Evolutionary conservation across 2,113 vertebrate genomes (phyloP), one percentile per base, ranked within the genome.

Genomic region (Mystacornis crossleyi): DNA sequence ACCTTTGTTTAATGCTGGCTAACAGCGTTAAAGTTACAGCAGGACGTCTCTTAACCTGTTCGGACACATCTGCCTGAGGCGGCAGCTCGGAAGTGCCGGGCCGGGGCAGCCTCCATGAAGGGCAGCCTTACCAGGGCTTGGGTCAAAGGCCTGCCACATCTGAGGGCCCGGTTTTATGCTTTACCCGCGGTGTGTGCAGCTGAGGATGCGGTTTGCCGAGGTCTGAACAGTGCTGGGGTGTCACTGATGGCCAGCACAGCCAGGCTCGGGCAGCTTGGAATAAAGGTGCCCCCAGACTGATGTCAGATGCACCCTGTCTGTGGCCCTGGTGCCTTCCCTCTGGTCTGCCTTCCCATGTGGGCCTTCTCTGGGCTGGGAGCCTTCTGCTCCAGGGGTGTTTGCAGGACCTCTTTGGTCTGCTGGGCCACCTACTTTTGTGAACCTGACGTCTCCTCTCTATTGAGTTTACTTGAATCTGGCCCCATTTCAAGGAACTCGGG

Each of bases 1-100:
- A 65, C 40, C 31, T 81, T 82, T 81, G 26, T 81, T 95, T 81
- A 58, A 34, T 58, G 51, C 90, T 95, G 86, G 77, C 51, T 88
- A 53, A 58, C 19, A 43, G 54, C 0, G 0, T 89, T 94, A 48
- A 70, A 92, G 26, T 80, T 81, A n/a, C 62, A 86, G 64, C 0
- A 3, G 47, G 74, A 45, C 82, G 73, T 66, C 29, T 19, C 5
- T 81, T 64, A 95, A 91, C 74, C 67, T 88, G 36, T 72, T 86
- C 48, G 74, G 94, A 71, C 55, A 54, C 4, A 0, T 84, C 71
- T 79, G 57, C 36, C 50, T 31, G 65, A 79, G 80, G 70, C 58
- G 77, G 71, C 82, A 55, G 61, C 33, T 60, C 55, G 70, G 66
- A 34, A 42, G 14, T 6, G 42, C n/a, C 69, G 29, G 69, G 47